Evolutionary conservation across 2,888 invertebrate genomes (phyloP), one percentile per base, ranked within the genome.

Genomic region (Argyresthia albistria): DNA sequence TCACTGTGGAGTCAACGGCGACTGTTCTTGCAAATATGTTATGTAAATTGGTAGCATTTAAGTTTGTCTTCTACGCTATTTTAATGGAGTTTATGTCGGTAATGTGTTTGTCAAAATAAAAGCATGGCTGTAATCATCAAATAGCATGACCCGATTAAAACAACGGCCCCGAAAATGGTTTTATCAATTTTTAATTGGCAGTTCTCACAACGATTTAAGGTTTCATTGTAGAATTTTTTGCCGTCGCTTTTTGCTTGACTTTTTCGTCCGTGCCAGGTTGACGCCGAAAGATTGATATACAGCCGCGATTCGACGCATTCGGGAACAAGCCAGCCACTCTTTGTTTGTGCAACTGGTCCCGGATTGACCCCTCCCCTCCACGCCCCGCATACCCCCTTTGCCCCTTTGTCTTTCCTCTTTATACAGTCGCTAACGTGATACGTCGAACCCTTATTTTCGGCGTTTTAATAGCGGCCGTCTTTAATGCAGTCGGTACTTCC

Each of bases 131-230:
- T 25, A 25, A 25, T 25, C 3, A 25, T 25, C 25, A 25, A 25
- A 25, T 25, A 25, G 25, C 25, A 49, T 15, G 9, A 16, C 35
- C 15, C 47, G 47, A 42, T 46, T 46, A 52, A 52, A 47, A 52
- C 47, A 35, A 47, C 42, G 45, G 49, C 45, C 37, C 36, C 14
- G 57, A 65, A 70, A 64, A 69, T 62, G 60, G 62, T 62, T 68
- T 72, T 71, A 84, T 86, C 80, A 86, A 80, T 81, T 80, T 86
- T 84, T 87, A 87, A 87, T 87, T 87, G 87, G 86, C 86, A 86
- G 77, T 78, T 86, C 76, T 76, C 80, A 78, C 80, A 83, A 76
- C 80, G 76, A 76, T 77, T 79, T 81, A 83, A 76, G 72, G 75
- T 73, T 70, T 84, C 83, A 80, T 77, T 81, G 82, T 81, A 73